Evolutionary conservation across 2,113 vertebrate species (phyloP), one percentile per base, ranked within the genome.

Genomic region (Clupea harengus): DNA sequence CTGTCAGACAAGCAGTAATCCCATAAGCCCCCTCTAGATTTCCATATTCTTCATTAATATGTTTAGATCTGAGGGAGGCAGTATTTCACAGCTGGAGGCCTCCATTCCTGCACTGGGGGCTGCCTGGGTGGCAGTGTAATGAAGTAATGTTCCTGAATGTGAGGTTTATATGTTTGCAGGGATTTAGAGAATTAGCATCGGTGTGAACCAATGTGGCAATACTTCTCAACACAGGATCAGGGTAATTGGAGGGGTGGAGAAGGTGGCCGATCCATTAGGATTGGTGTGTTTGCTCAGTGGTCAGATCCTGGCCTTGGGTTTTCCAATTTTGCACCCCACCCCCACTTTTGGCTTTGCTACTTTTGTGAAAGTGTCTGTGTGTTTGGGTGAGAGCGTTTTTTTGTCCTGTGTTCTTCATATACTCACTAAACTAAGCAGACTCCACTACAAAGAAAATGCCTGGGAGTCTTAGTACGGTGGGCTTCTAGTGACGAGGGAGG

Each of bases 51-150:
- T 96, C 96, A 96, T 97, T 96, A 96, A 91, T 95, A 95, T 95
- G 94, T 96, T 84, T 92, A 94, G 94, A 93, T 93, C 93, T 95
- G 93, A 92, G 95, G 95, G 89, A 96, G 94, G 94, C 93, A 93
- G 92, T 28, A 78, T 81, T 92, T 90, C 94, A 92, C 95, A 94
- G 95, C 95, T 94, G 93, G 93, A 89, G 92, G 93, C 93, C 83
- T 90, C 95, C 94, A 93, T 95, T 92, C 89, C 87, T 88, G 87
- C 80, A 88, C 89, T 89, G 88, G 54, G 39, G 90, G 91, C 97
- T 95, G 96, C 97, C 96, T 98, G 97, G 97, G 98, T 99, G 98
- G 97, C 95, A 96, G 81, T 75, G 86, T 95, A 96, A 97, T 97
- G 96, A 94, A 96, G 95, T 88, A 88, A 85, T 89, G 90, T 90